Conservation (phyloP, 2,113 vertebrate species). For the Noturus placidus region DNA sequence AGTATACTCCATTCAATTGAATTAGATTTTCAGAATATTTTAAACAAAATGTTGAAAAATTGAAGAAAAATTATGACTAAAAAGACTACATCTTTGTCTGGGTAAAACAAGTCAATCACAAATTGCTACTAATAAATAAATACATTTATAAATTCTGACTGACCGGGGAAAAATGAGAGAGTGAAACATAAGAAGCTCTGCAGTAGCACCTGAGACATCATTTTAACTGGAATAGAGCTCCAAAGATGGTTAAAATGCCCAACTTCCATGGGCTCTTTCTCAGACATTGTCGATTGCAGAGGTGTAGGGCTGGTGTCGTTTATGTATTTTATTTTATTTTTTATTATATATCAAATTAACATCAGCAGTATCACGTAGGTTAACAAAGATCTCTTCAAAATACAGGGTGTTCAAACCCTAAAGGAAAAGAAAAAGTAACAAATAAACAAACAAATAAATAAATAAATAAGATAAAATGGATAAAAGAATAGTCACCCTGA, state of each 20-base stretch:
- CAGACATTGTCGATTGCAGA: background rate
- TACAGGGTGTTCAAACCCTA: too few species aligned
- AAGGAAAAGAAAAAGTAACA: too few species aligned
- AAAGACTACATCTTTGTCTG: background rate
- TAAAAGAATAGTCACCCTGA: too few species aligned
- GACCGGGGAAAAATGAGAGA: background rate
- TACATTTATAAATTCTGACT: background rate
- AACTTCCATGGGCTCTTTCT: background rate
- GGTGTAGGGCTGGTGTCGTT: background rate
- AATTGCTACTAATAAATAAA: background rate
- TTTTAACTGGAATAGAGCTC: background rate
- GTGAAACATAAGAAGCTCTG: background rate
- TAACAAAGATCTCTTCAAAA: too few species aligned
- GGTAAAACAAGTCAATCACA: background rate
- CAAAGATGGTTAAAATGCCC: background rate
- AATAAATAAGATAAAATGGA: too few species aligned
- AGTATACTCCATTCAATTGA: background rate
- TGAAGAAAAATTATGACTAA: background rate
- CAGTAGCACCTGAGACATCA: background rate
- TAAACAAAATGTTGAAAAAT: background rate
- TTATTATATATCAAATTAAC: background rate
- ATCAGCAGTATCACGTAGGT: too few species aligned
- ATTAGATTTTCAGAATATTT: background rate
- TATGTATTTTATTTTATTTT: background rate
- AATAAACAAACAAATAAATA: too few species aligned